Conservation (phyloP, 1,140 invertebrate species). For the Lordiphosa mommai region DNA sequence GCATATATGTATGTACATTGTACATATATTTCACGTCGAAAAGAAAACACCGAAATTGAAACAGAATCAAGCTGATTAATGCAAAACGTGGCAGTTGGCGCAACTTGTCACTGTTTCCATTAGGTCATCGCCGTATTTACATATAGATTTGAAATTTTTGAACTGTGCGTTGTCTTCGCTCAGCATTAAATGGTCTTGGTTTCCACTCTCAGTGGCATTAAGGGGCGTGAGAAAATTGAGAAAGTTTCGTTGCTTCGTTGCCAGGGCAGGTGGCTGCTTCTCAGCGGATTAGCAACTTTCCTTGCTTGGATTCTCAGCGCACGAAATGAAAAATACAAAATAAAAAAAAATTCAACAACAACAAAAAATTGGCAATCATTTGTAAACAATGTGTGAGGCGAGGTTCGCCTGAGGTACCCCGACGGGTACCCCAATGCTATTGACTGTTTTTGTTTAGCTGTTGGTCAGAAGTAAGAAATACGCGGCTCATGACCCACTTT, state of each 20-base stretch:
- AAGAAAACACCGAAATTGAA: background rate
- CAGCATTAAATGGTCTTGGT: slow-evolving; percentile 7
- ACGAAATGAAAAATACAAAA: slow-evolving; percentile 8
- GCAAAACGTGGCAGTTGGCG: slow-evolving; percentile 63
- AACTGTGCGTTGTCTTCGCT: slow-evolving; percentile 23
- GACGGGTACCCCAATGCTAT: slow-evolving; percentile 30
- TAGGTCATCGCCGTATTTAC: slow-evolving; percentile 70
- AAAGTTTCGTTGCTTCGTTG: slow-evolving; percentile 51
- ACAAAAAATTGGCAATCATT: slow-evolving; percentile 70
- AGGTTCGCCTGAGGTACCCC: slow-evolving; percentile 10
- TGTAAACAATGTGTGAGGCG: slow-evolving; percentile 64
- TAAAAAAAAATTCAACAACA: slow-evolving; percentile 24
- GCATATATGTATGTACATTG: background rate
- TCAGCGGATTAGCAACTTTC: slow-evolving; percentile 54
- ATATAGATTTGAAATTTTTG: slow-evolving; percentile 47
- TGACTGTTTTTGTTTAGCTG: slow-evolving; percentile 49
- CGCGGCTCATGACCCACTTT: slow-evolving; percentile 66
- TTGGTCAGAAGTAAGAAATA: slow-evolving; percentile 65
- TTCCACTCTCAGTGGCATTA: background rate
- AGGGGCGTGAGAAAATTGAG: slow-evolving; percentile 55
- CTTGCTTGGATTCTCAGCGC: slow-evolving; percentile 24
- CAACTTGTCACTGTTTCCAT: slow-evolving; percentile 70
- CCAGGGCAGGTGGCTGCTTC: slow-evolving; percentile 11
- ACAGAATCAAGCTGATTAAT: slow-evolving; percentile 63
- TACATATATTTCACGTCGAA: background rate